phyloP scores from a whole-genome alignment of 2,797 vertebrate species.

The Smutsia gigantea region DNA sequence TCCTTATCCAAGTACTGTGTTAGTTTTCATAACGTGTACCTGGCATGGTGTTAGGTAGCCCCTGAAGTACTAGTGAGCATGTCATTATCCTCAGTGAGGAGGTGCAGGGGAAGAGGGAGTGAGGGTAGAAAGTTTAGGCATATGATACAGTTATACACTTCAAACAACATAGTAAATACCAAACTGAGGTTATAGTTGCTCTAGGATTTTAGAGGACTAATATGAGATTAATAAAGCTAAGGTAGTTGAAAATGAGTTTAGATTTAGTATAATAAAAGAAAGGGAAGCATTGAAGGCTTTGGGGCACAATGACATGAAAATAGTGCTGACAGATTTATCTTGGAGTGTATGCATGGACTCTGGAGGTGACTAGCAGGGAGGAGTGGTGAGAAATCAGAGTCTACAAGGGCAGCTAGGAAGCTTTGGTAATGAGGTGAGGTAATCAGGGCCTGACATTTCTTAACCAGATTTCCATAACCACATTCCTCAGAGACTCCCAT shows the following conservation, averaged over 20 bases:
- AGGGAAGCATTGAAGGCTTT: background rate
- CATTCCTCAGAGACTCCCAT: slow-evolving; percentile 53
- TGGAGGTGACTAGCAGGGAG: slow-evolving; percentile 28
- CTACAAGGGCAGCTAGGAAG: slow-evolving; percentile 54
- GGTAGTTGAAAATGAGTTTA: slow-evolving; percentile 62
- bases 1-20: background rate
- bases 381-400: slow-evolving; percentile 34
- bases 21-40: slow-evolving; percentile 32
- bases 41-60: background rate
- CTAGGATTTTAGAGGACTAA: slow-evolving; percentile 42
- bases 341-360: background rate
- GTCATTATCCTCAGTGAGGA: background rate
- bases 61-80: slow-evolving; percentile 1
- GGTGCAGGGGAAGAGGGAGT: background rate
- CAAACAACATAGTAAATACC: slow-evolving; percentile 10
- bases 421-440: slow-evolving; percentile 65
- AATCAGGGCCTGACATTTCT: slow-evolving; percentile 66
- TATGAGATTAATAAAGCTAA: slow-evolving; percentile 25
- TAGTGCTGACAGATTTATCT: background rate
- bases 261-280: slow-evolving; percentile 21
- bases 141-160: background rate
- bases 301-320: background rate
- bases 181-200: slow-evolving; percentile 30
- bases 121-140: background rate
- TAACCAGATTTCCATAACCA: slow-evolving; percentile 71